phyloP scores from a whole-genome alignment of 2,113 vertebrate genomes.

The Cercopithecus mona region DNA sequence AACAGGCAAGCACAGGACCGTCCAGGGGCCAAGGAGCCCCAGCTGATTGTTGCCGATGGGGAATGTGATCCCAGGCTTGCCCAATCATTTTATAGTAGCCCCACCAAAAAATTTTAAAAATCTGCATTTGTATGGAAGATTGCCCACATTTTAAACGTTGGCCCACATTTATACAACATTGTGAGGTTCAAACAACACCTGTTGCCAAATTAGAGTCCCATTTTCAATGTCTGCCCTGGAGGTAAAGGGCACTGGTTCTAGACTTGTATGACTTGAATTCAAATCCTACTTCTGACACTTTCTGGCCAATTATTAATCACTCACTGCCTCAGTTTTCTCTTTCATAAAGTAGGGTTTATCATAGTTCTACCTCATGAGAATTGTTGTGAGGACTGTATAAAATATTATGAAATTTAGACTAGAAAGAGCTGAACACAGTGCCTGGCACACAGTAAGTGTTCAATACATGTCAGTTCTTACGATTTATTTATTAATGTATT shows the following conservation, averaged over 20 bases:
- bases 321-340: neutral
- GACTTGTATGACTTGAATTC: neutral
- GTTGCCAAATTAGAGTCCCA: neutral
- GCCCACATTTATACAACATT: neutral
- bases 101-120: neutral
- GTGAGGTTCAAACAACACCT: neutral
- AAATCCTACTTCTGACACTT: neutral
- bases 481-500: too few relatives aligned
- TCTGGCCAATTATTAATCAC: neutral
- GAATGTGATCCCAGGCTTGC: neutral
- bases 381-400: neutral
- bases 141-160: neutral
- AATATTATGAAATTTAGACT: neutral
- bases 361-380: neutral
- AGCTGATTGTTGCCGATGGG: too few relatives aligned
- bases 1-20: neutral
- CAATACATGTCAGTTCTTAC: neutral
- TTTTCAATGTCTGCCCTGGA: neutral
- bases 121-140: neutral
- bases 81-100: neutral
- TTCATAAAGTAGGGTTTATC: neutral
- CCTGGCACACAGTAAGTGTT: neutral
- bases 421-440: neutral
- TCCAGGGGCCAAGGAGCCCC: neutral
- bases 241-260: neutral